A percentile compares a stretch with the other conserved stretches of the same genome.
These are phyloP conservation scores for Cacoxenus indagator DNA, from an alignment of 2,888 invertebrate genomes.

Conservation along the genomic window DNA sequence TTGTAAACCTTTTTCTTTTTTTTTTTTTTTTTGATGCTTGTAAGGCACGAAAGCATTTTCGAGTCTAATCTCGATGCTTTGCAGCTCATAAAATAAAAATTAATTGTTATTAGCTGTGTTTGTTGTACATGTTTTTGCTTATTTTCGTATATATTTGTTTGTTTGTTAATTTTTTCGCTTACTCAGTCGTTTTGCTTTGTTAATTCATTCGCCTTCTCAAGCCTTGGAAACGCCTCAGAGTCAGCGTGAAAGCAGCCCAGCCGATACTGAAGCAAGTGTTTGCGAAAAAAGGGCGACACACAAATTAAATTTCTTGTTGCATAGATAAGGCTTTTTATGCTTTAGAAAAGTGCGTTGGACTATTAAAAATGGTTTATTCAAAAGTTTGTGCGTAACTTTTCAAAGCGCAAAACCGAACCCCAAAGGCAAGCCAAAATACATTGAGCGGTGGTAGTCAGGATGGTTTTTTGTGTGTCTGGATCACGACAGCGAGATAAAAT, in stretches of 20 bases:
- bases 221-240: too few species aligned
- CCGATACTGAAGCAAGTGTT: not conserved
- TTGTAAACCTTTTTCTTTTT: not conserved
- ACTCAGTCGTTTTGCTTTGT: not conserved
- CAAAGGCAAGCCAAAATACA: too few species aligned
- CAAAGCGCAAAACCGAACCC: not conserved
- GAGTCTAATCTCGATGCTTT: constrained; percentile 28
- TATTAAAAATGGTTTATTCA: constrained; percentile 25
- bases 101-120: constrained; percentile 31
- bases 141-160: not conserved
- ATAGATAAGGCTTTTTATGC: constrained; percentile 9
- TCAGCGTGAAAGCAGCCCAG: too few species aligned
- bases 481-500: constrained; percentile 8
- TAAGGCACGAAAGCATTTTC: not conserved
- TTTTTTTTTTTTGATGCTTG: not conserved
- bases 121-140: constrained; percentile 12
- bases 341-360: constrained; percentile 3
- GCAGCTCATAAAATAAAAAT: constrained; percentile 32
- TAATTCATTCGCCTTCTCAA: too few species aligned
- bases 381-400: constrained; percentile 12
- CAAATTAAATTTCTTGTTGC: constrained; percentile 16
- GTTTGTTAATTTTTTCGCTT: not conserved
- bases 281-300: not conserved
- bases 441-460: not conserved
- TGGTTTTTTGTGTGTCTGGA: not conserved